These are phyloP conservation scores for Halcyon chelicuti DNA, from an alignment of 2,797 vertebrate species.

Conservation along the genomic window DNA sequence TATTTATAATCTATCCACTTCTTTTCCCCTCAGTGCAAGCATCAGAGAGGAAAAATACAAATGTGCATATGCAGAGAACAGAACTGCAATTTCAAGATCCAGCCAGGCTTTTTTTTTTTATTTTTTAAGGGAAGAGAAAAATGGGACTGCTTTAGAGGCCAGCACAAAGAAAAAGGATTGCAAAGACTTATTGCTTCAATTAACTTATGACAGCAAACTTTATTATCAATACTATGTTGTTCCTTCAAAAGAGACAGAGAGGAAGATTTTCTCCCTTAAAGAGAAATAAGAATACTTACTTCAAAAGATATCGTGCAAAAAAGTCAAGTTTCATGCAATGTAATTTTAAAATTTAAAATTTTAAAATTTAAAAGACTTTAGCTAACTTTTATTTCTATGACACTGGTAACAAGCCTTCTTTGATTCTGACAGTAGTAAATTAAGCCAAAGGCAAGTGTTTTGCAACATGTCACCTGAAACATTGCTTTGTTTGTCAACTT, in stretches of 20 bases:
- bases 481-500: neutral
- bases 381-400: neutral
- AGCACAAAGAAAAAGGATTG: neutral
- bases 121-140: neutral
- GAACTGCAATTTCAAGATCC: neutral
- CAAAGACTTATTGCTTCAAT: neutral
- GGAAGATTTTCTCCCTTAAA: neutral
- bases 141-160: neutral
- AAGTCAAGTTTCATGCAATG: neutral
- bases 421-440: neutral
- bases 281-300: neutral
- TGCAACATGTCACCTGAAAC: neutral
- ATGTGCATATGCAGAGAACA: neutral
- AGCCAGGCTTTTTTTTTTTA: neutral
- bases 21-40: neutral
- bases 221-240: neutral
- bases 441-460: neutral
- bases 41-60: neutral
- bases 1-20: neutral
- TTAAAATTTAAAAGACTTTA: neutral
- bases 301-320: neutral
- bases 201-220: conserved; percentile 1
- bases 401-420: neutral
- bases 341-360: neutral
- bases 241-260: neutral